Evolutionary conservation across 2,113 vertebrate species (phyloP).

Genomic region (Oryctolagus cuniculus): DNA sequence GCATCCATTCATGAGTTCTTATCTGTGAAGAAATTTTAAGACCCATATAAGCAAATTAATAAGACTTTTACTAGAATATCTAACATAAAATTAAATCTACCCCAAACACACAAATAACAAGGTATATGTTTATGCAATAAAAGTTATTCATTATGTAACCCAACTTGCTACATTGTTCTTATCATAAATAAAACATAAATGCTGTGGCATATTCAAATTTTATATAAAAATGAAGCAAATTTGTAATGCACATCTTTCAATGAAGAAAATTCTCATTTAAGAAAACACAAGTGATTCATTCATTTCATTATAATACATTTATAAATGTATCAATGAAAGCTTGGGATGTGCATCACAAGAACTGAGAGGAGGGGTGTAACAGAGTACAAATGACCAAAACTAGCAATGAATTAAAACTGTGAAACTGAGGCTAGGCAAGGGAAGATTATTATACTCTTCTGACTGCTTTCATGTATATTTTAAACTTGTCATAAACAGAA

Average conservation of each 20-base stretch:
- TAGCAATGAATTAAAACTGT: background rate
- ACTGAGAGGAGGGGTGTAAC: background rate
- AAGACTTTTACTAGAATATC: slow-evolving; percentile 30
- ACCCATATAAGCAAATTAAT: slow-evolving; percentile 50
- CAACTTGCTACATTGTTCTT: background rate
- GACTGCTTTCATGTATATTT: background rate
- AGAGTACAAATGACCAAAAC: background rate
- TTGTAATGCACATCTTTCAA: background rate
- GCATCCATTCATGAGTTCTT: slow-evolving; percentile 99
- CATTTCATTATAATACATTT: background rate
- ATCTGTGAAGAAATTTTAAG: slow-evolving; percentile 89
- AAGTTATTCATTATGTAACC: slow-evolving; percentile 7
- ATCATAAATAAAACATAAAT: background rate
- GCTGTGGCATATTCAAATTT: background rate
- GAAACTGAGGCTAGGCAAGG: background rate
- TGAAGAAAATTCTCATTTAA: slow-evolving; percentile 25
- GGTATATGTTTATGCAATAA: slow-evolving; percentile 21
- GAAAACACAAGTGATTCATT: slow-evolving; percentile 22
- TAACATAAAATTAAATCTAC: slow-evolving; percentile 48
- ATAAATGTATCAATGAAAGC: no score
- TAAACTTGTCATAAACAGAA: background rate
- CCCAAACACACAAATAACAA: background rate
- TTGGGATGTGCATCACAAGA: background rate
- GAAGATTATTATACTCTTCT: background rate
- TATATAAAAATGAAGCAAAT: background rate